Conservation (phyloP, 2,888 invertebrate species). For the Diachrysia chrysitis region DNA sequence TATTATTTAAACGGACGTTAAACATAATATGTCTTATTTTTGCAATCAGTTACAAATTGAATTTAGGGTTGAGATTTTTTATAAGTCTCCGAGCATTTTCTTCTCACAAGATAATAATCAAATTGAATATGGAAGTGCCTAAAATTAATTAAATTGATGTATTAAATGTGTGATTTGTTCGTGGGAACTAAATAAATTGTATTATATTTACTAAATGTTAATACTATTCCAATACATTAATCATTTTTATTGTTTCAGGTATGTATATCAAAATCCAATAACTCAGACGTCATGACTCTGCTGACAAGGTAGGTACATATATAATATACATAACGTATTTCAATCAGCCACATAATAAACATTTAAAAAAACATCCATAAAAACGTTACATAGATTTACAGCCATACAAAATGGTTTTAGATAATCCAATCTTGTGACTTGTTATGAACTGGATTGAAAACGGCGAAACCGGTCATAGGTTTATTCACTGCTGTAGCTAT, state of each 20-base stretch:
- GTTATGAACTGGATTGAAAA: slow-evolving; percentile 62
- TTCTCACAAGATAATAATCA: not conserved
- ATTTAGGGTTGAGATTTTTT: no score
- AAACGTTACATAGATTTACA: slow-evolving; percentile 50
- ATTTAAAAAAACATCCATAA: slow-evolving; percentile 35
- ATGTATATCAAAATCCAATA: slow-evolving; percentile 56
- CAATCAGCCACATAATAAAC: slow-evolving; percentile 34
- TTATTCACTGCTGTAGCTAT: slow-evolving; percentile 67
- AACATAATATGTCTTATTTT: not conserved
- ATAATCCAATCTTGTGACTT: slow-evolving; percentile 57
- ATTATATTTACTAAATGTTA: not conserved
- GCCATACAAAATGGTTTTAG: slow-evolving; percentile 58
- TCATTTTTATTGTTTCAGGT: slow-evolving; percentile 63
- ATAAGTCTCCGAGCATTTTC: not conserved
- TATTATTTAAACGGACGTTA: not conserved
- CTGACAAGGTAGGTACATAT: slow-evolving; percentile 31
- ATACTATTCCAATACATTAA: slow-evolving; percentile 23
- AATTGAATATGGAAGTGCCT: slow-evolving; percentile 2
- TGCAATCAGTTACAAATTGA: not conserved
- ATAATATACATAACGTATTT: slow-evolving; percentile 25
- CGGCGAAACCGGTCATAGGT: slow-evolving; percentile 66
- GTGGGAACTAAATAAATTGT: not conserved
- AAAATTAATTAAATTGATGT: not conserved
- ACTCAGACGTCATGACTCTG: slow-evolving; percentile 27
- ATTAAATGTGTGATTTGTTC: slow-evolving; percentile 2